phyloP scores from a whole-genome alignment of 2,113 vertebrate species.

The Neoarius graeffei region DNA sequence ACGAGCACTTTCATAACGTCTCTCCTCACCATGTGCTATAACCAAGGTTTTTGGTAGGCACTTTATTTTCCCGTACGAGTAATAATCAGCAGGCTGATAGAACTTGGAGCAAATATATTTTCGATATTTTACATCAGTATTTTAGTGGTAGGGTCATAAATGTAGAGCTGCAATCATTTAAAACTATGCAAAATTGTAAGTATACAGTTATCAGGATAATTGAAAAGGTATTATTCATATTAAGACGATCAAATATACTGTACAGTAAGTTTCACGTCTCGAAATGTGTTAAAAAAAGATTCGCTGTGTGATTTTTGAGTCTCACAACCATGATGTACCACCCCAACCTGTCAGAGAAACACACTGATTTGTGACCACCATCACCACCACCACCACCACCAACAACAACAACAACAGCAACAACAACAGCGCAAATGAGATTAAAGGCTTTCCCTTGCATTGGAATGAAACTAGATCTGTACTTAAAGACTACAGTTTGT shows the following conservation, averaged over 20 bases:
- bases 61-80: neutral
- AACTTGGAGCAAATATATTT: neutral
- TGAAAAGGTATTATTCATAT: neutral
- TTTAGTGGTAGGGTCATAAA: neutral
- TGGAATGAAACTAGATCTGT: neutral
- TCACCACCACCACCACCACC: too few relatives aligned
- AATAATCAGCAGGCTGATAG: neutral
- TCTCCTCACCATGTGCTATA: neutral
- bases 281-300: neutral
- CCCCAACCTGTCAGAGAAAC: neutral
- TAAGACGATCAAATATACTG: neutral
- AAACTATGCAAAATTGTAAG: neutral
- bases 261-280: neutral
- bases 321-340: too few relatives aligned
- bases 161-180: too few relatives aligned
- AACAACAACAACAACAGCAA: neutral
- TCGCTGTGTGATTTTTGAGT: too few relatives aligned
- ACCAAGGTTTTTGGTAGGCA: neutral
- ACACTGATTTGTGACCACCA: neutral
- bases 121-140: neutral
- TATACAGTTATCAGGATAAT: neutral
- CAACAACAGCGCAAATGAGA: neutral
- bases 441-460: neutral
- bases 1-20: neutral
- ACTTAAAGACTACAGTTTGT: neutral